Percentiles rank a stretch among this genome's conserved stretches.
These are phyloP conservation scores for Petrolisthes cinctipes DNA, from an alignment of 2,888 invertebrate genomes.

Conservation along the genomic window DNA sequence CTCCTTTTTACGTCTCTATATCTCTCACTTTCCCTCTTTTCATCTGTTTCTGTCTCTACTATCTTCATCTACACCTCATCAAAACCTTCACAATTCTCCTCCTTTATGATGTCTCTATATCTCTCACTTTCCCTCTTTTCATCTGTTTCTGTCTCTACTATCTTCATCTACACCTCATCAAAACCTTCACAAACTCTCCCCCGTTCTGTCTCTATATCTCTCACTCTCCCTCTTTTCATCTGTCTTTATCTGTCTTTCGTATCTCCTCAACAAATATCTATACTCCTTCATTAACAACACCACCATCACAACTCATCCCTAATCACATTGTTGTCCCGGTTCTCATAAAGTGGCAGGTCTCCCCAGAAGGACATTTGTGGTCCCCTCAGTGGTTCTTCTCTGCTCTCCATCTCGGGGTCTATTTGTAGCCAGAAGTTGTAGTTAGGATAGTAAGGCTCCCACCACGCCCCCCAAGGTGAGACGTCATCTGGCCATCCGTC, in stretches of 20 bases:
- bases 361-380: constrained; percentile 59
- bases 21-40: too few relatives aligned
- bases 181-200: too few relatives aligned
- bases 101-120: too few relatives aligned
- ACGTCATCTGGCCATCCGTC: constrained; percentile 54
- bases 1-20: too few relatives aligned
- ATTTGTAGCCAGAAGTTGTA: constrained; percentile 52
- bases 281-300: neutral
- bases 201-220: too few relatives aligned
- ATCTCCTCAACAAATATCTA: neutral
- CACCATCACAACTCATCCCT: constrained; percentile 52
- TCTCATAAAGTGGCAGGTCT: constrained; percentile 61
- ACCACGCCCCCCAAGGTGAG: constrained; percentile 64
- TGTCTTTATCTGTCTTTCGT: neutral
- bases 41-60: too few relatives aligned
- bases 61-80: too few relatives aligned
- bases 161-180: too few relatives aligned
- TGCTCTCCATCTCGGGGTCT: constrained; percentile 58
- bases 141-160: too few relatives aligned
- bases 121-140: too few relatives aligned
- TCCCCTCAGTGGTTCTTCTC: constrained; percentile 39
- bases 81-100: too few relatives aligned
- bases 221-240: neutral
- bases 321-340: constrained; percentile 57
- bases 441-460: constrained; percentile 57